A percentile compares a stretch with the other conserved stretches of the same genome.
Conservation (phyloP, 2,888 invertebrate genomes). For the Epistrophe grossulariae region DNA sequence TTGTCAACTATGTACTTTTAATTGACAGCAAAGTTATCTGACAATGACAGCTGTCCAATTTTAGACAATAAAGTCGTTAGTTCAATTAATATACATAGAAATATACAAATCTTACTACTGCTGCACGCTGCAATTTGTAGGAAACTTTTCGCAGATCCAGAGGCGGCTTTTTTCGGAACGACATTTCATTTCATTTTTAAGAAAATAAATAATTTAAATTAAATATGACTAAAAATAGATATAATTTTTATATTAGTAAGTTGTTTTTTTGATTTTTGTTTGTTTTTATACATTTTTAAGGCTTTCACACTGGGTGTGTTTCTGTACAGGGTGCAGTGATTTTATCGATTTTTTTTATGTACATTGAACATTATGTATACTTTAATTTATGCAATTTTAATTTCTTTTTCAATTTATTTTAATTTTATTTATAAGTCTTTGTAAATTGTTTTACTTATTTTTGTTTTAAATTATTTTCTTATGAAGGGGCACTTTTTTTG, state of each 20-base stretch:
- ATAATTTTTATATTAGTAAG: slow-evolving; percentile 35
- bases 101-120: neutral
- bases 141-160: neutral
- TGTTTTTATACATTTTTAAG: slow-evolving; percentile 50
- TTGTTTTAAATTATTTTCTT: neutral
- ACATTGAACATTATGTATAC: slow-evolving; percentile 47
- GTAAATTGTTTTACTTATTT: slow-evolving; percentile 44
- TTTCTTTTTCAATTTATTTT: slow-evolving; percentile 28
- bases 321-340: slow-evolving; percentile 57
- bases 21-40: neutral
- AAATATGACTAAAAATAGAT: slow-evolving; percentile 70
- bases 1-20: neutral
- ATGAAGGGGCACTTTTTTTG: slow-evolving; percentile 49
- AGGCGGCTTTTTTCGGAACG: slow-evolving; percentile 50
- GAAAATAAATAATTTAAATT: slow-evolving; percentile 74
- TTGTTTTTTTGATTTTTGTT: slow-evolving; percentile 25
- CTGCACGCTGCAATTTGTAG: neutral
- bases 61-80: too few species aligned
- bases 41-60: neutral
- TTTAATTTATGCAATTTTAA: slow-evolving; percentile 32
- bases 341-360: slow-evolving; percentile 46
- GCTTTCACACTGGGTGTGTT: slow-evolving; percentile 62
- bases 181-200: slow-evolving; percentile 58
- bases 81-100: too few species aligned
- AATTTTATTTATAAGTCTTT: slow-evolving; percentile 70